phyloP scores from a whole-genome alignment of 2,888 invertebrate genomes.

The Ptycholaimellus sp. region DNA sequence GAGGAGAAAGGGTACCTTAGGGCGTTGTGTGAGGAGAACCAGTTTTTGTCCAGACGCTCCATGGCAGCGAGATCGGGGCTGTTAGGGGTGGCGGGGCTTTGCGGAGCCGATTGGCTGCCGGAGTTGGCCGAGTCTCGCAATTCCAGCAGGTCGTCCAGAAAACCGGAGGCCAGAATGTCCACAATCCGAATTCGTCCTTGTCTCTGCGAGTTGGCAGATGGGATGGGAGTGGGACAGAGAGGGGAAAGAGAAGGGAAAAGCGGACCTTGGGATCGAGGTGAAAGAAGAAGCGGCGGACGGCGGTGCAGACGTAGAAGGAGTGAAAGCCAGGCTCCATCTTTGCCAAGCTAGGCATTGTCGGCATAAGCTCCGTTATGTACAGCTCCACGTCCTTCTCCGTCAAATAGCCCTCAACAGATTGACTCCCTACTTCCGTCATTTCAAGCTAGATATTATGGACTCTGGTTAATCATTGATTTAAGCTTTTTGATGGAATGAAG shows the following conservation, averaged over 20 bases:
- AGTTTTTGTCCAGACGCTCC: conserved; percentile 60
- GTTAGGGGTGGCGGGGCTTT: conserved; percentile 55
- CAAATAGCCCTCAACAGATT: conserved; percentile 59
- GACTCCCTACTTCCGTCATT: too few species aligned
- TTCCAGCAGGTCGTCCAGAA: conserved; percentile 70
- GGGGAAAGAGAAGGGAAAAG: too few species aligned
- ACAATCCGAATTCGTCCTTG: conserved; percentile 67
- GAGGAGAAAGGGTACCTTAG: too few species aligned
- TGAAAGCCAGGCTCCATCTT: conserved; percentile 29
- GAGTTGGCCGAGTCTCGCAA: conserved; percentile 27
- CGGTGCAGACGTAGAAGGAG: conserved; percentile 83
- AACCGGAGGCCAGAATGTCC: conserved; percentile 68
- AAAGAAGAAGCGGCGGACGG: conserved; percentile 80
- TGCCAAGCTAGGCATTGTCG: conserved; percentile 50
- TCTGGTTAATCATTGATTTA: too few species aligned
- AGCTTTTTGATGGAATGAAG: too few species aligned
- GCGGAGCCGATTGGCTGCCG: conserved; percentile 37
- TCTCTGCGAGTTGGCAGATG: too few species aligned
- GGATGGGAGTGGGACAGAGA: too few species aligned
- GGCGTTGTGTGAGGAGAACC: conserved; percentile 77
- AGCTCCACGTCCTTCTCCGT: conserved; percentile 75
- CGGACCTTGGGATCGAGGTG: conserved; percentile 71
- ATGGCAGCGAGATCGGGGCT: too few species aligned
- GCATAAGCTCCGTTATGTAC: conserved; percentile 73
- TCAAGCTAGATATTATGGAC: too few species aligned